Base-by-base conservation (phyloP, 2,888 invertebrate genomes). In the Fragum sueziense region DNA sequence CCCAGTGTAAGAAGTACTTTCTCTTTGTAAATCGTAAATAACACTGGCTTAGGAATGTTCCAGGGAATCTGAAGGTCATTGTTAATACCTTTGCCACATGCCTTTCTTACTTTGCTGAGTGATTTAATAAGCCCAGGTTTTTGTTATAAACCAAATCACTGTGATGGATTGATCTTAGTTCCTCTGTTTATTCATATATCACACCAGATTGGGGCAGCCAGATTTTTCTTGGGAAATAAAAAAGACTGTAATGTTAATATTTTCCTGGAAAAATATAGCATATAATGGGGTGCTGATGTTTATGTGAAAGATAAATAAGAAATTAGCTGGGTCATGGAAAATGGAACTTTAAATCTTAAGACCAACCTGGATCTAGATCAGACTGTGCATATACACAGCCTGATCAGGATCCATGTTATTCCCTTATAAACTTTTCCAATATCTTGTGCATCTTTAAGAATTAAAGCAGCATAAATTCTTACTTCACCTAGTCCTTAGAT, bases 231-330 rank as follows among this genome's bases (percentile, higher is more conserved):
- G 3, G 47, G 57, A 57, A 57, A 57, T 57, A 57, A 57, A 57
- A 57, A 25, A 20, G 57, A 57, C 57, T 27, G 57, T 57, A 57
- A 57, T 57, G 57, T 57, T 57, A 11, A 57, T 57, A 57, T 57
- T 57, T 57, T 57, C 57, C 57, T 25, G 57, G 57, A 57, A 57
- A 57, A 25, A 57, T 47, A 47, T 9, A 47, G 47, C 4, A 47
- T 47, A 47, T 47, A 20, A 47, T 47, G 47, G 47, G 47, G 47
- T 47, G 47, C 20, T 47, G 47, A 4, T 47, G 47, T 47, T 47
- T 47, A 47, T 47, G 47, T 9, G 47, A n/a, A 47, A 47, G 47
- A 47, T 47, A 47, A 47, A 47, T 47, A 47, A n/a, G n/a, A n/a
- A n/a, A n/a, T n/a, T n/a, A n/a, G n/a, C n/a, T n/a, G n/a, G n/a